phyloP scores from a whole-genome alignment of 2,888 invertebrate genomes.

The Mantis religiosa region DNA sequence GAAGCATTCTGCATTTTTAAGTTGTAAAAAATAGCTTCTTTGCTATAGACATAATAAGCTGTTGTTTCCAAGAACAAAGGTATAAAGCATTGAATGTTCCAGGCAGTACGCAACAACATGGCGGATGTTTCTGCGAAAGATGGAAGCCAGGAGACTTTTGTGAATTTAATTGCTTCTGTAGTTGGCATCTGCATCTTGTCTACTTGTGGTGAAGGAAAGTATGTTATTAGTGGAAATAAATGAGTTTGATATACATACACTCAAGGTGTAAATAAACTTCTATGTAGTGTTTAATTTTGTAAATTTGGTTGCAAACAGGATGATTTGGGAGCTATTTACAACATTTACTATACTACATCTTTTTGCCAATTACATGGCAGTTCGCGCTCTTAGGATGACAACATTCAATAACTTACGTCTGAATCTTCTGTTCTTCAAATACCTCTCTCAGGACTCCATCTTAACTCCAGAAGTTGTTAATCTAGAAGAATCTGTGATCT shows the following conservation, averaged over 20 bases:
- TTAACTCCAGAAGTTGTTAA: constrained; percentile 65
- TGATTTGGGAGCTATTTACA: constrained; percentile 68
- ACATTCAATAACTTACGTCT: constrained; percentile 79
- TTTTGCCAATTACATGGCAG: constrained; percentile 82
- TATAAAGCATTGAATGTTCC: constrained; percentile 29
- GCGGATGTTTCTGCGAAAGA: constrained; percentile 94
- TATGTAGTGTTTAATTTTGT: neutral
- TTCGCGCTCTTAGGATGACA: constrained; percentile 71
- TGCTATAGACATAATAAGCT: neutral
- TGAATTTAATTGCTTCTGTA: constrained; percentile 83
- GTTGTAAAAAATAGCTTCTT: neutral
- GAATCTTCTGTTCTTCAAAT: constrained; percentile 63
- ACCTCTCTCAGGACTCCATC: constrained; percentile 58
- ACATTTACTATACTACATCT: constrained; percentile 75
- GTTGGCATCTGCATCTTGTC: constrained; percentile 73
- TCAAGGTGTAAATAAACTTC: neutral
- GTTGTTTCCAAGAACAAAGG: neutral
- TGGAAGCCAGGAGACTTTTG: constrained; percentile 93
- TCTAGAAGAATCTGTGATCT: constrained; percentile 63
- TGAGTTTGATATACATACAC: neutral
- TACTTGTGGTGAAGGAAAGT: constrained; percentile 54
- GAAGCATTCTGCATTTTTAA: neutral
- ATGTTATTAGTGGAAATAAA: constrained; percentile 34
- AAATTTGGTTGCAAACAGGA: constrained; percentile 48
- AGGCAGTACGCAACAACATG: constrained; percentile 81